A percentile compares a stretch with the other conserved stretches of the same genome.
Evolutionary conservation across 2,888 invertebrate genomes (phyloP).

Genomic region (Mesodorylaimus sp.): DNA sequence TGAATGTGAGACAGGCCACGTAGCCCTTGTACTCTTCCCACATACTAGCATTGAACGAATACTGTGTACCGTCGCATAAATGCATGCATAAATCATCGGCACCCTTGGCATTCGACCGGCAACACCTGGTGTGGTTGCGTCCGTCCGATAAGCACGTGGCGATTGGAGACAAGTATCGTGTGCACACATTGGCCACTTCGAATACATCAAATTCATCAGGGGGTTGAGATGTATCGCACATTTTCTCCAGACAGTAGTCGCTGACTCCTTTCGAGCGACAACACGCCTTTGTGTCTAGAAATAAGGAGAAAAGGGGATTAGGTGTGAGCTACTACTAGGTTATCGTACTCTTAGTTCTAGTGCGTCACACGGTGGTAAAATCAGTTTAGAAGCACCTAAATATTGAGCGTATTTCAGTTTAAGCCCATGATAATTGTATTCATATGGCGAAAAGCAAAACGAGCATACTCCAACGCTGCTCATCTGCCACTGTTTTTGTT

Average conservation of each 20-base stretch:
- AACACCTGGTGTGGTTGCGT: slow-evolving; percentile 20
- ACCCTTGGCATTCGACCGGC: slow-evolving; percentile 14
- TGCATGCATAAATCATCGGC: slow-evolving; percentile 17
- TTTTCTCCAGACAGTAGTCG: slow-evolving; percentile 15
- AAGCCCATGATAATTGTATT: too few relatives aligned
- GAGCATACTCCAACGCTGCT: too few relatives aligned
- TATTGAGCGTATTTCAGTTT: too few relatives aligned
- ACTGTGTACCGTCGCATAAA: slow-evolving; percentile 18
- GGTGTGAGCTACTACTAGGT: too few relatives aligned
- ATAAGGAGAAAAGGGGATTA: too few relatives aligned
- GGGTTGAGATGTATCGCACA: slow-evolving; percentile 19
- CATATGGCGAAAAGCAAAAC: too few relatives aligned
- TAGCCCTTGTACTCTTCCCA: slow-evolving; percentile 13
- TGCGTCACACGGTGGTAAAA: too few relatives aligned
- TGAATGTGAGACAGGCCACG: slow-evolving; percentile 19
- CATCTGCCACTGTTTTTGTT: too few relatives aligned
- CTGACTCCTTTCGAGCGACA: slow-evolving; percentile 18
- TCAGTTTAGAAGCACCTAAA: too few relatives aligned
- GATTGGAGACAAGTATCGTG: slow-evolving; percentile 15
- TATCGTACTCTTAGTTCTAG: too few relatives aligned
- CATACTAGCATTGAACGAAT: neutral
- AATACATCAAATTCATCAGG: slow-evolving; percentile 19
- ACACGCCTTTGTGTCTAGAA: slow-evolving; percentile 13
- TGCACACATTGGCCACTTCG: slow-evolving; percentile 15
- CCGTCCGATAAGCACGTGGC: slow-evolving; percentile 21